Conservation (phyloP, 2,888 invertebrate species). For the Artemia sinica region DNA sequence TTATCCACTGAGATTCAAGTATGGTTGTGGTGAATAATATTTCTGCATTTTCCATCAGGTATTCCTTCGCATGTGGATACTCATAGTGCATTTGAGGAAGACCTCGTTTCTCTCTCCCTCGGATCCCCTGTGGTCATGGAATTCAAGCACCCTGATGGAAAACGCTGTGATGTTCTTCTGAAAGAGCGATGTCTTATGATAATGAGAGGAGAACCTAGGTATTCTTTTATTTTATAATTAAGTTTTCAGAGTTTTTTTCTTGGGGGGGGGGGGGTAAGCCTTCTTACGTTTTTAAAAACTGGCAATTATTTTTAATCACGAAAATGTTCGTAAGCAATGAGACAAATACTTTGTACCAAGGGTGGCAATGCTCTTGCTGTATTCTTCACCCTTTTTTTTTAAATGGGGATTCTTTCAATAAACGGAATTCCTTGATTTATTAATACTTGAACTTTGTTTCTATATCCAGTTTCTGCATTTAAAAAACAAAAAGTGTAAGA, state of each 20-base stretch:
- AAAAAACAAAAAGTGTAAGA: no score
- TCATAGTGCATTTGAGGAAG: conserved; percentile 78
- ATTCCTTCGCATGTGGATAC: conserved; percentile 92
- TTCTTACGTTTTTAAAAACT: no score
- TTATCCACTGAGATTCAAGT: neutral
- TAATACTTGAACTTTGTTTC: no score
- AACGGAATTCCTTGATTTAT: no score
- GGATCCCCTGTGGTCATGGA: conserved; percentile 73
- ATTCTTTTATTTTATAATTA: conserved; percentile 25
- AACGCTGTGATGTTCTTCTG: conserved; percentile 44
- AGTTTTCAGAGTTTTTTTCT: neutral
- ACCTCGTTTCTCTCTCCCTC: conserved; percentile 69
- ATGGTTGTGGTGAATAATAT: conserved; percentile 8
- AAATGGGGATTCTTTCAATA: no score
- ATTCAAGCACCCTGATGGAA: conserved; percentile 47
- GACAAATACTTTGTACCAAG: no score
- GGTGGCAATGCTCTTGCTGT: no score
- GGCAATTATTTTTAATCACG: no score
- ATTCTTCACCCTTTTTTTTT: no score
- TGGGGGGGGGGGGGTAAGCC: no score
- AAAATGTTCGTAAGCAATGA: no score
- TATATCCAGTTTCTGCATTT: no score
- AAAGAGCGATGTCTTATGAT: conserved; percentile 54
- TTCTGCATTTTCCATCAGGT: conserved; percentile 38
- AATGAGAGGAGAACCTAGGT: conserved; percentile 60